Percentiles rank a stretch among this genome's conserved stretches.
Conservation (phyloP, 2,113 vertebrate species). For the Oryzias woworae region DNA sequence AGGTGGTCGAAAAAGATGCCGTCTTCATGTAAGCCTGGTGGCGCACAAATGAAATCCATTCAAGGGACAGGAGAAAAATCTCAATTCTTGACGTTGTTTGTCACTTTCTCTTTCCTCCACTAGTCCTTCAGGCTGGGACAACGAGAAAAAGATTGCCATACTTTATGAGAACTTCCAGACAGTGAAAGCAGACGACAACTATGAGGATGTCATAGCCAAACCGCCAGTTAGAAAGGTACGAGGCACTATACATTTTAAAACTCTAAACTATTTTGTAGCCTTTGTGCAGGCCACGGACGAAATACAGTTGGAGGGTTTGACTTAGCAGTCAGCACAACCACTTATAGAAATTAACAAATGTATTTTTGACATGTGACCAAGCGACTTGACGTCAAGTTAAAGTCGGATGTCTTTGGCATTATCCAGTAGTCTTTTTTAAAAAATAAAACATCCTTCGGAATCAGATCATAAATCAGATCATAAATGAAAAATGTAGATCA, state of each 20-base stretch:
- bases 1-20: slow-evolving; percentile 96
- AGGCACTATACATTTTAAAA: neutral
- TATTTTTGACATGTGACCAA: no score
- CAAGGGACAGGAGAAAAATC: no score
- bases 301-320: no score
- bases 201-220: slow-evolving; percentile 94
- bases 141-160: slow-evolving; percentile 98
- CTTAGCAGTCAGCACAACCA: no score
- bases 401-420: no score
- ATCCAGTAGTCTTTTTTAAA: no score
- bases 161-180: slow-evolving; percentile 96
- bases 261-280: neutral
- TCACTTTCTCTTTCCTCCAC: slow-evolving; percentile 25
- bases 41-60: neutral
- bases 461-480: no score
- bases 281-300: no score
- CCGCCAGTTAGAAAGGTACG: slow-evolving; percentile 95
- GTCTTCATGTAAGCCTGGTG: slow-evolving; percentile 90
- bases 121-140: slow-evolving; percentile 99
- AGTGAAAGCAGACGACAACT: slow-evolving; percentile 90
- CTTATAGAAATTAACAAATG: no score
- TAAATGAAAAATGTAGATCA: no score
- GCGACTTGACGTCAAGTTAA: no score
- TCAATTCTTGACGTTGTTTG: neutral
- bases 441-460: no score